Evolutionary conservation across 1,140 invertebrate genomes (phyloP).

Genomic region (Panagrolaimus sp.): DNA sequence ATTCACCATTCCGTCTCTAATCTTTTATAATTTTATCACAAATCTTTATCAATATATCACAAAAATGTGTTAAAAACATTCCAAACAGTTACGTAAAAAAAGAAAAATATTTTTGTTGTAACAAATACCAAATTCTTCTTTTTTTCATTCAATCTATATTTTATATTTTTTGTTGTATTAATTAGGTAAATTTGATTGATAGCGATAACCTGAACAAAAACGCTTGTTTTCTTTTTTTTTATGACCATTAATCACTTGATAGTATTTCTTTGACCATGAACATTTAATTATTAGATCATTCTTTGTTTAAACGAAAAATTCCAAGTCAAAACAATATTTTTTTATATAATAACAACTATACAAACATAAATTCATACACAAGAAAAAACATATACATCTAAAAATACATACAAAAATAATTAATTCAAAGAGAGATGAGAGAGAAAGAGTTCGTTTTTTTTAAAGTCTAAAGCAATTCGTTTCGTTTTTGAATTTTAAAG

Average conservation of each 20-base stretch:
- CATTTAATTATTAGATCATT: neutral
- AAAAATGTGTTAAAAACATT: too few species aligned
- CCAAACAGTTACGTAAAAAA: too few species aligned
- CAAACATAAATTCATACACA: neutral
- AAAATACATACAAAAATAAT: constrained; percentile 1
- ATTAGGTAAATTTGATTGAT: too few species aligned
- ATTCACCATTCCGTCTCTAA: too few species aligned
- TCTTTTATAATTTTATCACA: too few species aligned
- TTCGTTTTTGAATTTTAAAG: neutral
- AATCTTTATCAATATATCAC: too few species aligned
- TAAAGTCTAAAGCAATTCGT: neutral
- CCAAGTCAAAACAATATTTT: too few species aligned
- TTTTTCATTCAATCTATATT: too few species aligned
- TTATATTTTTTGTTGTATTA: too few species aligned
- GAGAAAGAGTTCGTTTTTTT: neutral
- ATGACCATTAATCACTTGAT: neutral
- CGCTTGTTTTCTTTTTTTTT: neutral
- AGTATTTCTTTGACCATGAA: neutral
- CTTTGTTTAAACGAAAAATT: neutral
- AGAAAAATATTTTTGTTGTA: too few species aligned
- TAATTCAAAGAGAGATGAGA: neutral
- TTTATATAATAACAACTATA: too few species aligned
- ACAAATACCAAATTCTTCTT: too few species aligned
- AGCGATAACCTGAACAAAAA: neutral
- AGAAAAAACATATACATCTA: neutral